These are phyloP conservation scores for Scaptomyza montana DNA, from an alignment of 1,140 invertebrate genomes.

Conservation along the genomic window DNA sequence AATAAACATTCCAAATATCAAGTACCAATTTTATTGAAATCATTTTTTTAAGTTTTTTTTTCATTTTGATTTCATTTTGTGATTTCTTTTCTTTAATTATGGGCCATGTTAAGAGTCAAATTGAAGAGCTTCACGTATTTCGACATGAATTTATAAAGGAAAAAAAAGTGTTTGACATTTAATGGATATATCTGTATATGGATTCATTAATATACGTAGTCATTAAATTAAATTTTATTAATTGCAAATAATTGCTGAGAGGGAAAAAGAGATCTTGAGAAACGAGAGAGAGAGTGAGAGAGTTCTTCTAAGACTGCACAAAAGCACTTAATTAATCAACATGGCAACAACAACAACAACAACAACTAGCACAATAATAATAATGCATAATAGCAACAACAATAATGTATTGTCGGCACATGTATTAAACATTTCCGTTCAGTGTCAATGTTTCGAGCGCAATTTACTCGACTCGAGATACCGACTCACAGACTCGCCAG, in stretches of 20 bases:
- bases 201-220: slow-evolving; percentile 45
- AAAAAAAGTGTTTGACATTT: slow-evolving; percentile 49
- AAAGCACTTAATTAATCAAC: slow-evolving; percentile 72
- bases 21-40: slow-evolving; percentile 68
- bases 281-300: background rate
- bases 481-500: slow-evolving; percentile 12
- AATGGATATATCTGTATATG: slow-evolving; percentile 47
- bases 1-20: slow-evolving; percentile 58
- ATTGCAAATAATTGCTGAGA: slow-evolving; percentile 66
- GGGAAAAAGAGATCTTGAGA: background rate
- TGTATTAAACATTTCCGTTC: slow-evolving; percentile 84
- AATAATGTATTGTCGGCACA: slow-evolving; percentile 56
- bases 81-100: slow-evolving; percentile 53
- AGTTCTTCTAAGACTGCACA: slow-evolving; percentile 61
- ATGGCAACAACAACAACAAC: slow-evolving; percentile 35
- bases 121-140: slow-evolving; percentile 36
- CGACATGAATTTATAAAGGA: slow-evolving; percentile 28
- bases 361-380: slow-evolving; percentile 44
- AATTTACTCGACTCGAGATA: slow-evolving; percentile 74
- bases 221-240: slow-evolving; percentile 50
- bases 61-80: slow-evolving; percentile 16
- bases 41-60: slow-evolving; percentile 16
- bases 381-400: slow-evolving; percentile 51
- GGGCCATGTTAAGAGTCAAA: slow-evolving; percentile 53
- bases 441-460: slow-evolving; percentile 83